Percentiles rank a stretch among this genome's conserved stretches.
These are phyloP conservation scores for Halictus ligatus DNA, from an alignment of 2,888 invertebrate genomes.

Conservation along the genomic window DNA sequence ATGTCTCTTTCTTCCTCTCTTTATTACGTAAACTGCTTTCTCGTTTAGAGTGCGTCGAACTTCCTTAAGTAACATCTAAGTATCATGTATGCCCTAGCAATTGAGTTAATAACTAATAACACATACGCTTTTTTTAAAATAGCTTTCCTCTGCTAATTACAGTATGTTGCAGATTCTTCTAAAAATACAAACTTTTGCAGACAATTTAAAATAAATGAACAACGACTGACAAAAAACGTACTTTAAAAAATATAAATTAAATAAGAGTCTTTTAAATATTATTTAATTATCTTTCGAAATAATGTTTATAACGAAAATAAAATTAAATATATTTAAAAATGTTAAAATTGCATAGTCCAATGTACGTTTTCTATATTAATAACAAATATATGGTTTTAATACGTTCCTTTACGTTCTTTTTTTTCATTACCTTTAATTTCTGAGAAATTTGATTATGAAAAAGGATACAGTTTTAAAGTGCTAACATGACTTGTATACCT, in stretches of 20 bases:
- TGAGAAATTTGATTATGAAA: not conserved
- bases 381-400: not conserved
- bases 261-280: not conserved
- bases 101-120: not conserved
- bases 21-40: conserved; percentile 79
- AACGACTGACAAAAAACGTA: not conserved
- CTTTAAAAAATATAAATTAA: not conserved
- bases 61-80: conserved; percentile 49
- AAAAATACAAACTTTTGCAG: not conserved
- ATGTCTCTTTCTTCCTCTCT: conserved; percentile 54
- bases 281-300: not conserved
- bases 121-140: not conserved
- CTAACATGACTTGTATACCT: not conserved
- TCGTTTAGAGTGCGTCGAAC: conserved; percentile 68
- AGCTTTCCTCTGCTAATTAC: not conserved
- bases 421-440: too few relatives aligned
- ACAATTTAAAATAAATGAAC: not conserved
- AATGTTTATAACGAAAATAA: not conserved
- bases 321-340: not conserved
- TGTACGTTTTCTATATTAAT: not conserved
- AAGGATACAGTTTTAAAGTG: not conserved
- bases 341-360: not conserved
- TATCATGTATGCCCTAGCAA: conserved; percentile 1
- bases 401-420: not conserved
- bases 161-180: not conserved